Evolutionary conservation across 2,888 invertebrate species (phyloP).

Genomic region (Phanerotoma sp.): DNA sequence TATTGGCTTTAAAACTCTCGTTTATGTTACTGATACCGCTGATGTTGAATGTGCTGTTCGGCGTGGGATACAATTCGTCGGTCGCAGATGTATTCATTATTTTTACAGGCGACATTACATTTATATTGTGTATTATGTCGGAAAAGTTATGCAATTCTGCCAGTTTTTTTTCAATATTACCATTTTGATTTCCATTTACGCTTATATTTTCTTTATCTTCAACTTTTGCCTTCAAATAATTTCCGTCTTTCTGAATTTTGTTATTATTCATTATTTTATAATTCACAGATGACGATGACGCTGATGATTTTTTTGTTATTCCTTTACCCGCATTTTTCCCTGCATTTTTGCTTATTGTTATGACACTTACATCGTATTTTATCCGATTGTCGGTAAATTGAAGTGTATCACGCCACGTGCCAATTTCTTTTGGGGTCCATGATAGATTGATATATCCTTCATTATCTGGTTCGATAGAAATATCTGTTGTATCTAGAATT

Average conservation of each 20-base stretch:
- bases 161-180: too few relatives aligned
- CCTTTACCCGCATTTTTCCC: constrained; percentile 21
- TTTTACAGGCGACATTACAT: too few relatives aligned
- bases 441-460: constrained; percentile 62
- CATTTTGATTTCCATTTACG: too few relatives aligned
- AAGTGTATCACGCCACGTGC: constrained; percentile 65
- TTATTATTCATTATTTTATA: constrained; percentile 18
- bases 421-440: constrained; percentile 67
- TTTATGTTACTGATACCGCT: background rate
- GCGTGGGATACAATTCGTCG: constrained; percentile 10
- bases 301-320: constrained; percentile 19
- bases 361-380: constrained; percentile 65
- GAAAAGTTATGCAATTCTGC: too few relatives aligned
- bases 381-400: constrained; percentile 67
- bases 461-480: constrained; percentile 61
- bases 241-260: background rate
- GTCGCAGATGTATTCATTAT: too few relatives aligned
- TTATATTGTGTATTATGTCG: too few relatives aligned
- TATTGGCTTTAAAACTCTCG: background rate
- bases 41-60: constrained; percentile 3
- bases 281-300: constrained; percentile 22
- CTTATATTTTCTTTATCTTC: too few relatives aligned
- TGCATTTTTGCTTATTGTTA: constrained; percentile 29
- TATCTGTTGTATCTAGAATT: constrained; percentile 61
- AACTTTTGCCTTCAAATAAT: constrained; percentile 15